Evolutionary conservation across 2,113 vertebrate genomes (phyloP).

Genomic region (Diadophis punctatus): DNA sequence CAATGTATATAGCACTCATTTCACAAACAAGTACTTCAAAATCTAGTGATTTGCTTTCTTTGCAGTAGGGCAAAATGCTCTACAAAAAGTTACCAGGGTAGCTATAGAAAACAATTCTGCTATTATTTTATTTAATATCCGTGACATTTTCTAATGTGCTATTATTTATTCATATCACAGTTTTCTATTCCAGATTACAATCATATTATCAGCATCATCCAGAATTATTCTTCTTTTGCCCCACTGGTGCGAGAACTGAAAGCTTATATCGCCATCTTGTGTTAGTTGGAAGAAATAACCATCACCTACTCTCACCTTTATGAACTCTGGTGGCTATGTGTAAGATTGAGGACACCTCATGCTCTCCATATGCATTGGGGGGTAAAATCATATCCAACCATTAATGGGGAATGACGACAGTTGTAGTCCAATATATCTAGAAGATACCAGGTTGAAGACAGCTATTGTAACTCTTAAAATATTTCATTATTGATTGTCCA

Average conservation of each 20-base stretch:
- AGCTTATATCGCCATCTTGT: slow-evolving; percentile 32
- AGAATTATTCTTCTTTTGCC: background rate
- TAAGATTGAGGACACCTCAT: background rate
- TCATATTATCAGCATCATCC: background rate
- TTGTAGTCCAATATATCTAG: background rate
- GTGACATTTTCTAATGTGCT: background rate
- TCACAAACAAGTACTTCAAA: background rate
- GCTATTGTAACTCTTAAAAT: background rate
- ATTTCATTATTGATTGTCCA: background rate
- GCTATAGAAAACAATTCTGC: background rate
- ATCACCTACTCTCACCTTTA: background rate
- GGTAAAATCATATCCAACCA: background rate
- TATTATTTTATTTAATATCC: background rate
- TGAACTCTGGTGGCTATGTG: background rate
- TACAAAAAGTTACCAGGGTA: background rate
- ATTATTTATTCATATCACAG: background rate
- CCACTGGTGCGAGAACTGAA: background rate
- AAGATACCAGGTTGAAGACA: background rate
- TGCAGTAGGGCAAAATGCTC: background rate
- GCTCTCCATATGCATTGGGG: background rate
- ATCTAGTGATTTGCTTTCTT: background rate
- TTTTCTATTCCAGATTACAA: background rate
- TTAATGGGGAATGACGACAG: background rate
- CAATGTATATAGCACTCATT: background rate
- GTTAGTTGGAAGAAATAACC: slow-evolving; percentile 3